Evolutionary conservation across 2,888 invertebrate species (phyloP), one percentile per base, ranked within the genome.

Genomic region (Lasioglossum villosulum): DNA sequence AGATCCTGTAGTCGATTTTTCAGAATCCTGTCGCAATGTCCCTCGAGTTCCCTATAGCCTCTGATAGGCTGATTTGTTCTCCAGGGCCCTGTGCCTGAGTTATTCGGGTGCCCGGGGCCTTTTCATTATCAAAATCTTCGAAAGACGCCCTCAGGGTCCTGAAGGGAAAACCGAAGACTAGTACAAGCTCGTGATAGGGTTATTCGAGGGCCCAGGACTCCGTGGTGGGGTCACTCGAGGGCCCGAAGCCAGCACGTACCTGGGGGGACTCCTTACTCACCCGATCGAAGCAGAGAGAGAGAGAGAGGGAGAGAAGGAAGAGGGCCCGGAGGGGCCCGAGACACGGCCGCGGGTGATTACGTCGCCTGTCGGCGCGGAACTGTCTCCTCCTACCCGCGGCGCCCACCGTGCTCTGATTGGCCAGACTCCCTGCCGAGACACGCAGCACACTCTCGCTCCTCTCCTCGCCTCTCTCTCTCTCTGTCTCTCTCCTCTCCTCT

Each of bases 331-430:
- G 90, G 90, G 90, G 89, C 88, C 91, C 89, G 91, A 90, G 89
- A 93, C 92, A 93, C 93, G 91, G 93, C 94, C 92, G 93, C 94
- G 94, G 94, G 94, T 94, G 94, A 94, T 94, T 94, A 94, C 94
- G 94, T 94, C 94, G 94, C 90, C 92, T 93, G 94, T 94, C 94
- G 94, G 93, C 94, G 94, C 93, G 94, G 94, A 94, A 94, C 94
- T 94, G 94, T 94, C 94, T 94, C 94, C 94, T 94, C 94, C 94
- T 94, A 94, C 93, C 93, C 93, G 92, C 92, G 94, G 93, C 94
- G 94, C 94, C 94, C 93, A 94, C 93, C 91, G 86, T 83, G 81
- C 91, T 92, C 93, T 89, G 89, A 94, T 94, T 94, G 94, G 94
- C 90, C 87, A 85, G 86, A 48, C 90, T 91, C 91, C 88, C 89